Evolutionary conservation across 2,113 vertebrate genomes (phyloP).

Genomic region (Isurus oxyrinchus): DNA sequence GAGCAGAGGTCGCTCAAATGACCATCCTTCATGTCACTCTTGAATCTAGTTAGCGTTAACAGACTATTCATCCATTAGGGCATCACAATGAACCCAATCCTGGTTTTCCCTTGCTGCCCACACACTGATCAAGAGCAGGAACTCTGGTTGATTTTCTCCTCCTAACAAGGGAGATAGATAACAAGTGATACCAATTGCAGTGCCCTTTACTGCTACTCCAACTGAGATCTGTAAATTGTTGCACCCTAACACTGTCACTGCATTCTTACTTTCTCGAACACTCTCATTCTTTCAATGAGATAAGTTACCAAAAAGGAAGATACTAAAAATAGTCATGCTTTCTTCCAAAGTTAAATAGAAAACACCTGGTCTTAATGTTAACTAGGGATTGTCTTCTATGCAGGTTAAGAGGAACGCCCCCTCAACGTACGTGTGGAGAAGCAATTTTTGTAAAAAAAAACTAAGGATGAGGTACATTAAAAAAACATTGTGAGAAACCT

Average conservation of each 20-base stretch:
- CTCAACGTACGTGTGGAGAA: not conserved
- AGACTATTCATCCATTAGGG: not conserved
- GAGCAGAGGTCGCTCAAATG: not conserved
- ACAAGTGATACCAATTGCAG: not conserved
- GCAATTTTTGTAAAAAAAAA: not conserved
- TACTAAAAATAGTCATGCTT: not conserved
- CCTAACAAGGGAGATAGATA: not conserved
- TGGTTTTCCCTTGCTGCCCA: not conserved
- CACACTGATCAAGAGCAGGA: not conserved
- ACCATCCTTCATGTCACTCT: not conserved
- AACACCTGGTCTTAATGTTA: not conserved
- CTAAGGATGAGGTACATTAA: not conserved
- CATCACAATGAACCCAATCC: not conserved
- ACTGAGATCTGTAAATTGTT: not conserved
- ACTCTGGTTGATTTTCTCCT: not conserved
- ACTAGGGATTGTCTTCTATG: not conserved
- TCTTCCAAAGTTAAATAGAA: not conserved
- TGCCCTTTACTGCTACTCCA: not conserved
- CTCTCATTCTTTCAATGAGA: not conserved
- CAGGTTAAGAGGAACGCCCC: not conserved
- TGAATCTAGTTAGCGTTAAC: not conserved
- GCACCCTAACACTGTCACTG: not conserved
- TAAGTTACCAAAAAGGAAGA: not conserved
- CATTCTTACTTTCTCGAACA: not conserved
- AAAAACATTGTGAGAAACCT: not conserved